These are phyloP conservation scores for Cyprinodon brontotheroides DNA, from an alignment of 2,113 vertebrate species.

Conservation along the genomic window DNA sequence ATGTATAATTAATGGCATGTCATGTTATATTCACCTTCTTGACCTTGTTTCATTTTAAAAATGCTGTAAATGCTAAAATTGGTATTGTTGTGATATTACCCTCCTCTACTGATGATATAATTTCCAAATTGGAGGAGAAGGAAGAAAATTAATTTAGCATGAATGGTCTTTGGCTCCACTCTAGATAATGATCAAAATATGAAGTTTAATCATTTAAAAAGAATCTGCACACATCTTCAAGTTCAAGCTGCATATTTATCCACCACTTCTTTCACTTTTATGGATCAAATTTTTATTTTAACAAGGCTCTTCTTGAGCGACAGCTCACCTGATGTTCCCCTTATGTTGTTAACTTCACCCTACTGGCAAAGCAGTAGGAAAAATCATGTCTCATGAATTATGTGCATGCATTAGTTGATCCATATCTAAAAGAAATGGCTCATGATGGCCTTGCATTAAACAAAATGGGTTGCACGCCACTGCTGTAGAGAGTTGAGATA, in stretches of 20 bases:
- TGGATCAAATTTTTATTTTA: background rate
- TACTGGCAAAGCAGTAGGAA: conserved; percentile 17
- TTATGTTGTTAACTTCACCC: conserved; percentile 25
- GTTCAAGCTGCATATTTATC: background rate
- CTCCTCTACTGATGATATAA: background rate
- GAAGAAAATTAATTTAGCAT: background rate
- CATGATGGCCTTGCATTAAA: conserved; percentile 29
- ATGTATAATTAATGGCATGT: no score
- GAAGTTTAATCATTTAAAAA: background rate
- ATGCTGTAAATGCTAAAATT: background rate
- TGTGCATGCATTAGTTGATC: conserved; percentile 45
- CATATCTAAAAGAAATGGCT: conserved; percentile 14
- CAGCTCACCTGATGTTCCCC: conserved; percentile 20
- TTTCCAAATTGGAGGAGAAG: background rate
- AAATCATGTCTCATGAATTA: conserved; percentile 57
- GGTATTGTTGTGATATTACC: background rate
- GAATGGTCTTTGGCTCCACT: background rate
- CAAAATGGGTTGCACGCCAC: conserved; percentile 4
- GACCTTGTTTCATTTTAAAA: background rate
- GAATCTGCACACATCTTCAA: background rate
- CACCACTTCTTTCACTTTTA: background rate
- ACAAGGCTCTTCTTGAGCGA: conserved; percentile 3
- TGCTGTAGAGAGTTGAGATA: conserved; percentile 18
- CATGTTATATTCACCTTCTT: background rate
- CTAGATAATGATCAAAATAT: background rate